Base-by-base conservation (phyloP, 2,113 vertebrate species). In the Pseudorectes ferrugineus region DNA sequence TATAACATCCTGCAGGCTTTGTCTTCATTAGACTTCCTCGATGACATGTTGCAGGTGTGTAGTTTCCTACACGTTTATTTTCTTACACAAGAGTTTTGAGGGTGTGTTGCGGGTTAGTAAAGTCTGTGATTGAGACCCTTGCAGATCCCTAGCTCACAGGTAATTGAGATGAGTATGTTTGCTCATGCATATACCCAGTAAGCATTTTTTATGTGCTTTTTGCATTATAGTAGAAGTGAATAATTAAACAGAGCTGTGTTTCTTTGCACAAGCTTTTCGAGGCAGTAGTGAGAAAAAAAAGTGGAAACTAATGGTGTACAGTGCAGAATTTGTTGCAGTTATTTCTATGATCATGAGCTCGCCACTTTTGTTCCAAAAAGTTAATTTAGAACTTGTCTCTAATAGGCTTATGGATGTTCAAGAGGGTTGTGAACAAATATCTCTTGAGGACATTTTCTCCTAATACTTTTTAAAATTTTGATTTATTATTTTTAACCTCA, bases 31-130 rank as follows among this genome's bases (percentile, higher is more conserved):
- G 25, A 59, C 20, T 84, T 78, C n/a, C 36, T 87, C 2, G 1
- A 5, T 90, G 61, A 48, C 3, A 1, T 16, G 7, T 62, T 67
- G 43, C 38, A 63, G 25, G 17, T 70, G 21, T 71, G 6, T 62
- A 11, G 19, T 43, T 78, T 55, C 28, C n/a, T 29, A 7, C 23
- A 20, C 0, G 0, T 38, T 70, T 54, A 24, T 52, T 67, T 91
- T 68, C 49, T 79, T 45, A 11, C 26, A 33, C 2, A 0, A 57
- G 36, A 87, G 11, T 35, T 78, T 46, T 55, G 73, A 63, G 40
- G 46, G 10, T 1, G 0, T 72, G 5, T 68, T 75, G 38, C 4
- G 2, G 3, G 3, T 82, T 87, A 65, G 28, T 58, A 11, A 72
- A 36, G 24, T 22, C 16, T 1, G 1, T 58, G 31, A 46, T 20